These are phyloP conservation scores for Takifugu flavidus DNA, from an alignment of 2,113 vertebrate genomes.

Conservation along the genomic window DNA sequence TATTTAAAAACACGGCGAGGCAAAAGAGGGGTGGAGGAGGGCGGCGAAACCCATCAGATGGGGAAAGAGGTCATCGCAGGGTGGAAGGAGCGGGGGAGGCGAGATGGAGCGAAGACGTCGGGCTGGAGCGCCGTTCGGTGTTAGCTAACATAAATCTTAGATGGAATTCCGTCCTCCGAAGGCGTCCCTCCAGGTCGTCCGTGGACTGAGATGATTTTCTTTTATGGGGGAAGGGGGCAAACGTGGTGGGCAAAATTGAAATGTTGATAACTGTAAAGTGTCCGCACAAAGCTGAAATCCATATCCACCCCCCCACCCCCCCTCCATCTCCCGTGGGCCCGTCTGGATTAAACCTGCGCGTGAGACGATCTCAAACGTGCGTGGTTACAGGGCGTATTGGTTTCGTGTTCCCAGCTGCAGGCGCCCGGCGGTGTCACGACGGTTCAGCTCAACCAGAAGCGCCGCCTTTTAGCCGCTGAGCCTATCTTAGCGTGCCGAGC, in stretches of 20 bases:
- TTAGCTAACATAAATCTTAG: slow-evolving; percentile 43
- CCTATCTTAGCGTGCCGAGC: slow-evolving; percentile 11
- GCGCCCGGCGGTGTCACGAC: slow-evolving; percentile 29
- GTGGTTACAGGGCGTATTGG: slow-evolving; percentile 27
- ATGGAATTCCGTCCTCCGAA: slow-evolving; percentile 25
- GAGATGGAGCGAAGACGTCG: slow-evolving; percentile 32
- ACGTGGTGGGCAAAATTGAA: background rate
- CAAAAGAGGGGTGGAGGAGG: slow-evolving; percentile 1
- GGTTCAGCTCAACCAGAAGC: slow-evolving; percentile 26
- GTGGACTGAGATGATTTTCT: slow-evolving; percentile 29
- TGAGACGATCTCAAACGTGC: slow-evolving; percentile 13
- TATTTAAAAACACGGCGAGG: slow-evolving; percentile 40
- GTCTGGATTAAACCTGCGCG: slow-evolving; percentile 9
- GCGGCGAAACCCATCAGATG: slow-evolving; percentile 15
- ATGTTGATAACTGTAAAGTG: background rate
- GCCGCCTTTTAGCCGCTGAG: slow-evolving; percentile 12
- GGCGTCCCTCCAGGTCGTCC: slow-evolving; percentile 23
- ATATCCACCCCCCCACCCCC: too few species aligned
- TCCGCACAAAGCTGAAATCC: background rate
- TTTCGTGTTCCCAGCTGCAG: slow-evolving; percentile 36
- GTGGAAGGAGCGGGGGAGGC: slow-evolving; percentile 2
- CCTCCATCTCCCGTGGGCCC: background rate
- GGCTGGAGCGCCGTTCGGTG: slow-evolving; percentile 37
- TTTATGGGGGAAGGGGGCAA: slow-evolving; percentile 9
- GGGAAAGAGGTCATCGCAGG: slow-evolving; percentile 22